Evolutionary conservation across 2,113 vertebrate genomes (phyloP).

Genomic region (Zapornia atra): DNA sequence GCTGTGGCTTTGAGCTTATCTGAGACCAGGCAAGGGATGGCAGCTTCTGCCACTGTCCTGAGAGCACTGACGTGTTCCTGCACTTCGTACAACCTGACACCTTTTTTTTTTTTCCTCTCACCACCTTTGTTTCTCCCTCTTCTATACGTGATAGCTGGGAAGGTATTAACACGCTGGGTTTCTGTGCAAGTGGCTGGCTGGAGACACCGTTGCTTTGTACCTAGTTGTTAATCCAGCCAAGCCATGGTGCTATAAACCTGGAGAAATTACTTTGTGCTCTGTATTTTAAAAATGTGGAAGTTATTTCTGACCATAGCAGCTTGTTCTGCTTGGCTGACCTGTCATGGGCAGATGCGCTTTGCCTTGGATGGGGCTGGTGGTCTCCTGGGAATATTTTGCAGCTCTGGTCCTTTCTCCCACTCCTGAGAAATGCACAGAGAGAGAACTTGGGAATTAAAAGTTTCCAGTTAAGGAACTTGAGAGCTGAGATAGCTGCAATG

Average conservation of each 20-base stretch:
- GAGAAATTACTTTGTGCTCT: neutral
- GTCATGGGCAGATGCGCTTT: accelerated
- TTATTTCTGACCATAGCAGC: neutral
- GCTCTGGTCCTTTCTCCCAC: neutral
- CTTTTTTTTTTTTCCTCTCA: neutral
- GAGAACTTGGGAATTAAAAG: neutral
- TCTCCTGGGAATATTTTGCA: neutral
- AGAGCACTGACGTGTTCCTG: neutral
- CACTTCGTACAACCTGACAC: accelerated
- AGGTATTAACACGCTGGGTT: accelerated
- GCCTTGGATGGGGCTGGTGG: neutral
- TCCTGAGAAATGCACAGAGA: neutral
- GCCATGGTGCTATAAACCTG: neutral
- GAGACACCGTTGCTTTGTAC: neutral
- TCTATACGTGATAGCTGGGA: neutral
- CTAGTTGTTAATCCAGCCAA: neutral
- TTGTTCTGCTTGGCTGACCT: neutral
- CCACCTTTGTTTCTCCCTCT: neutral
- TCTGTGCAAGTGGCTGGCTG: neutral
- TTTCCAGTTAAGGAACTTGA: neutral
- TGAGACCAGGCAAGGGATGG: neutral
- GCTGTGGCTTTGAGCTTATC: neutral
- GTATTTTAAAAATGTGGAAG: neutral
- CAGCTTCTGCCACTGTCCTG: neutral
- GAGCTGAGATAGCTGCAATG: neutral